Conservation (phyloP, 37 sponge, comb jelly and placozoan species). For the Oscarella lobularis region DNA sequence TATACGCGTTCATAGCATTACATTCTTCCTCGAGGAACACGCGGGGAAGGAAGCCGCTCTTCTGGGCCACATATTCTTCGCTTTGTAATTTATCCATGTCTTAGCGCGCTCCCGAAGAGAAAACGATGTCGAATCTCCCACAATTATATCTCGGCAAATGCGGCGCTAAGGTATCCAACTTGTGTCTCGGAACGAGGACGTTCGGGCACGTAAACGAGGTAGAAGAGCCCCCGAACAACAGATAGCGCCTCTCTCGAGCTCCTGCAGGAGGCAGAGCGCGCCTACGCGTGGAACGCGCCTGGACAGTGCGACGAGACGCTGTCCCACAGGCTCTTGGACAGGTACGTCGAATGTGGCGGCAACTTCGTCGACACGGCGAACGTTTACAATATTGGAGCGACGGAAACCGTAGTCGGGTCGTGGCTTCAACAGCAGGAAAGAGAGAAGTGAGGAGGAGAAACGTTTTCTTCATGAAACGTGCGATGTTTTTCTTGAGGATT, state of each 20-base stretch:
- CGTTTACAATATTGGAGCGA: constrained; percentile 37
- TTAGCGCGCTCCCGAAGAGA: too few relatives aligned
- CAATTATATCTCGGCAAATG: constrained; percentile 62
- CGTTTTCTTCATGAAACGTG: not conserved
- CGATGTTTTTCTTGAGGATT: not conserved
- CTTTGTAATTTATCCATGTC: not conserved
- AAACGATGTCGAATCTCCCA: too few relatives aligned
- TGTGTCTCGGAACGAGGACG: constrained; percentile 85
- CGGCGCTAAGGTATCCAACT: constrained; percentile 67
- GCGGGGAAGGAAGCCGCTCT: too few relatives aligned
- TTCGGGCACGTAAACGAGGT: constrained; percentile 63
- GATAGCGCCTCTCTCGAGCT: too few relatives aligned
- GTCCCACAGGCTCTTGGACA: constrained; percentile 59
- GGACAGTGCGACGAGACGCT: constrained; percentile 63
- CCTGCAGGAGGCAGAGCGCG: too few relatives aligned
- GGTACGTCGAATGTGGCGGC: constrained; percentile 64
- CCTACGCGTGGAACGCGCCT: too few relatives aligned
- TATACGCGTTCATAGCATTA: too few relatives aligned
- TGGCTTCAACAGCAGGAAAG: constrained; percentile 37
- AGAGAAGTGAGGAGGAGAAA: constrained; percentile 5
- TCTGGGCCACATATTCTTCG: too few relatives aligned
- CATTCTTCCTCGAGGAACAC: too few relatives aligned
- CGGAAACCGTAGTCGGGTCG: constrained; percentile 60
- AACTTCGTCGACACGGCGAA: constrained; percentile 93
- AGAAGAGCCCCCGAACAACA: too few relatives aligned